phyloP scores from a whole-genome alignment of 2,797 vertebrate genomes.

The Malacoraja senta region DNA sequence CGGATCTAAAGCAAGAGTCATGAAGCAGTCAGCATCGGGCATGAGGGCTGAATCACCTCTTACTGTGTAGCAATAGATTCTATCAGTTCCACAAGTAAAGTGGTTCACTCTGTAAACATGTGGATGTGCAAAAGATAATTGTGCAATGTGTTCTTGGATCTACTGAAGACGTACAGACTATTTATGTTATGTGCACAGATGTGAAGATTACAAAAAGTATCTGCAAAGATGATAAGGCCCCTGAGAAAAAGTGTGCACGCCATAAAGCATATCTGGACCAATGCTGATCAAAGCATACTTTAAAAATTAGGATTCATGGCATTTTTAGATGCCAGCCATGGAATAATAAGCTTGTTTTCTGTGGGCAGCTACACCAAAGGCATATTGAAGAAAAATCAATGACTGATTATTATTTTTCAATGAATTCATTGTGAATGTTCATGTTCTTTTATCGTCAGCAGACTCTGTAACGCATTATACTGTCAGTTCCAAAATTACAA shows the following conservation, averaged over 20 bases:
- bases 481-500: slow-evolving; percentile 22
- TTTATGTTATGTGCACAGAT: not conserved
- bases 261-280: slow-evolving; percentile 18
- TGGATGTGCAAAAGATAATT: not conserved
- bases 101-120: not conserved
- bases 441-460: not conserved
- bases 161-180: not conserved
- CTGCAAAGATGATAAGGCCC: not conserved
- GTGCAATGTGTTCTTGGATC: not conserved
- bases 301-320: slow-evolving; percentile 32
- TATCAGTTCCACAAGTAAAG: not conserved
- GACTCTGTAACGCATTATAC: not conserved
- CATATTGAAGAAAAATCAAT: slow-evolving; percentile 36
- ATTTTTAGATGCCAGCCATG: slow-evolving; percentile 12
- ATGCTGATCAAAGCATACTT: slow-evolving; percentile 36
- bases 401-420: slow-evolving; percentile 31
- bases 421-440: slow-evolving; percentile 33
- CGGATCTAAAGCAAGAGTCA: no score
- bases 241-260: not conserved
- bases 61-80: no score
- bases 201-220: slow-evolving; percentile 5
- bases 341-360: slow-evolving; percentile 20
- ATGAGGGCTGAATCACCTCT: no score
- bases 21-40: no score
- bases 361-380: not conserved